phyloP scores from a whole-genome alignment of 2,113 vertebrate genomes.

The Dicentrarchus labrax region DNA sequence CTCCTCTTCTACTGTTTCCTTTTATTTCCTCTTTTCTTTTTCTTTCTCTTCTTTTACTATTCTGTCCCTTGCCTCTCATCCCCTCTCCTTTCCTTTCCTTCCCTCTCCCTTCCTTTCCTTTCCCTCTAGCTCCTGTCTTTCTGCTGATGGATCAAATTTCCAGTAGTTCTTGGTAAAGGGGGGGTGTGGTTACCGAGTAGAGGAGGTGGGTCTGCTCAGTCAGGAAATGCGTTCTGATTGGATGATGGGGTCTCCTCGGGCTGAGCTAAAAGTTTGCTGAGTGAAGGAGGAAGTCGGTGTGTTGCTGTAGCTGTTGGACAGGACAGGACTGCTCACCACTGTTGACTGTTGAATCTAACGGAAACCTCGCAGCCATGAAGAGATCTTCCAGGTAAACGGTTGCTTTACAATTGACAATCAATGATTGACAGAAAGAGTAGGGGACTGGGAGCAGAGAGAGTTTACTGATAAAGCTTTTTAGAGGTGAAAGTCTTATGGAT shows the following conservation, averaged over 20 bases:
- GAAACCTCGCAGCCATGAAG: constrained; percentile 79
- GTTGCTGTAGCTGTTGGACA: constrained; percentile 56
- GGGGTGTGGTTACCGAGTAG: constrained; percentile 56
- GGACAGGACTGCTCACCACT: constrained; percentile 35
- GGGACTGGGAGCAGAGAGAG: neutral
- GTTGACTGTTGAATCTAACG: constrained; percentile 55
- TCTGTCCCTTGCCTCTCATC: neutral
- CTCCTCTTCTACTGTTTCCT: neutral
- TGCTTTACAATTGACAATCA: neutral
- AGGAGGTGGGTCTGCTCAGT: constrained; percentile 42
- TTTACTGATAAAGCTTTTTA: neutral
- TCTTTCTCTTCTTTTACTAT: neutral
- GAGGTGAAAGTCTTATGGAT: neutral
- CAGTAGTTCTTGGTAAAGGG: neutral
- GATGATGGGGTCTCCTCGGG: constrained; percentile 36
- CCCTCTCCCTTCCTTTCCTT: neutral
- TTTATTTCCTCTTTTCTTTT: neutral
- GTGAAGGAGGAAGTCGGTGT: constrained; percentile 78
- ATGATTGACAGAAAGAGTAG: neutral
- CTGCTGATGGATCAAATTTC: constrained; percentile 67
- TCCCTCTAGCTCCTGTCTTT: neutral
- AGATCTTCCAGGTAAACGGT: constrained; percentile 81
- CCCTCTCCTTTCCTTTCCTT: neutral
- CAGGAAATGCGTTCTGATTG: constrained; percentile 79
- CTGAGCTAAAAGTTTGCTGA: constrained; percentile 74